Conservation (phyloP, 2,888 invertebrate species). For the Catocala sponsa region DNA sequence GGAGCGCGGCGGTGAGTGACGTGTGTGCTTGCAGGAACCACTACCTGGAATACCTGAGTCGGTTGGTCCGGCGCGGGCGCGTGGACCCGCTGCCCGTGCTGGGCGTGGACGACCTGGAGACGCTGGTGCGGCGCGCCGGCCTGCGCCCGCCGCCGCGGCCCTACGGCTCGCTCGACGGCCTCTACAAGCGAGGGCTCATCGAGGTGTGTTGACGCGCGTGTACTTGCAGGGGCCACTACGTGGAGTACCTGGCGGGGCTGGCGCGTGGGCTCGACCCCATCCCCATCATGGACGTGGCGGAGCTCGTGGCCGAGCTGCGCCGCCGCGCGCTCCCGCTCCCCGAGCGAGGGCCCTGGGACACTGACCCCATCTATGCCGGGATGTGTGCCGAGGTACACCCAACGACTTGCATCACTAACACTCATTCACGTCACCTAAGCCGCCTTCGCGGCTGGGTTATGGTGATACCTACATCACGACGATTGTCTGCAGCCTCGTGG, state of each 20-base stretch:
- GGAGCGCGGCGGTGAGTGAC: conserved; percentile 67
- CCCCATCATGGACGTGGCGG: conserved; percentile 94
- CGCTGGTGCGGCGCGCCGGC: conserved; percentile 92
- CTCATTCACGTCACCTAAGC: not conserved
- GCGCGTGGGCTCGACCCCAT: conserved; percentile 97
- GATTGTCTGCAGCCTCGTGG: too few relatives aligned
- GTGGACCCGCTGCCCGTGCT: conserved; percentile 94
- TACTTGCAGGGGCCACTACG: conserved; percentile 95
- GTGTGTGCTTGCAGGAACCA: conserved; percentile 91
- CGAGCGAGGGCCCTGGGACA: conserved; percentile 93
- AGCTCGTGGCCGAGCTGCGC: conserved; percentile 95
- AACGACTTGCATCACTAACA: conserved; percentile 12
- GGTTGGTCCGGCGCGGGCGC: conserved; percentile 90
- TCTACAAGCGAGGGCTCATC: conserved; percentile 89
- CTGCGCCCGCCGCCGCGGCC: conserved; percentile 92
- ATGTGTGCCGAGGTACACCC: conserved; percentile 94
- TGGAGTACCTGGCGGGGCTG: conserved; percentile 97
- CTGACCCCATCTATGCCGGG: conserved; percentile 94
- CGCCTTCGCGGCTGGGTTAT: too few relatives aligned
- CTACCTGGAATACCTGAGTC: conserved; percentile 96
- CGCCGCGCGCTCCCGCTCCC: conserved; percentile 95
- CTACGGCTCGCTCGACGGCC: conserved; percentile 91
- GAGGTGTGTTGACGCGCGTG: conserved; percentile 86
- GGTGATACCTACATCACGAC: too few relatives aligned
- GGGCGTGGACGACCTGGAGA: conserved; percentile 94